Base-by-base conservation (phyloP, 2,113 vertebrate genomes). In the Hyperopisus bebe region DNA sequence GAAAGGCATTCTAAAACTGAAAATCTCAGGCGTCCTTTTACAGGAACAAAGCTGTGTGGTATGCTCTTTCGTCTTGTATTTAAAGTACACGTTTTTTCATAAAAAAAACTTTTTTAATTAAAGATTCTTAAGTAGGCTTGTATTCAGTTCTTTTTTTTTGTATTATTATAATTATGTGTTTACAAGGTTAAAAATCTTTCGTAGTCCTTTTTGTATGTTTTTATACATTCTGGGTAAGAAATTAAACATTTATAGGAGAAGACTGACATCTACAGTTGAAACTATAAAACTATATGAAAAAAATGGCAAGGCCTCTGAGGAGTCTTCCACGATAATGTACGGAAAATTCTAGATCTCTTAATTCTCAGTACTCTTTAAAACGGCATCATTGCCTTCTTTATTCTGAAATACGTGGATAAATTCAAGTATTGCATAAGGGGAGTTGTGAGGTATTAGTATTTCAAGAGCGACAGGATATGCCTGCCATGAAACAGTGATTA, bases 181-280 rank as follows among this genome's bases (percentile, higher is more conserved):
- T 46, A 46, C n/a, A 74, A 35, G 66, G 13, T 4, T 35, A 15
- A 15, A 74, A 31, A 15, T 74, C 0, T 11, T 70, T 74, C 11
- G 27, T 27, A 3, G 8, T 35, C 11, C 24, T 74, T 31, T 31
- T 74, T 74, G 0, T 62, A 6, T 77, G 1, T 77, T 17, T 77
- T 19, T 19, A 7, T 35, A 42, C 35, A 15, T 77, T 35, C 35
- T 84, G 42, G 44, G 7, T 27, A 44, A 46, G 24, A 55, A 21
- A 35, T 77, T 27, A 21, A 89, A 82, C 46, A 35, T 80, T 31
- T 77, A 80, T 53, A 35, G 31, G 46, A 46, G 47, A 35, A 53
- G 27, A 42, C 70, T 89, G 88, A 89, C 88, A 89, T 82, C 88
- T 89, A 31, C 48, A 80, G 88, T 47, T 82, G 46, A 80, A 89